Evolutionary conservation across 2,797 vertebrate genomes (phyloP).

Genomic region (Crenichthys baileyi): DNA sequence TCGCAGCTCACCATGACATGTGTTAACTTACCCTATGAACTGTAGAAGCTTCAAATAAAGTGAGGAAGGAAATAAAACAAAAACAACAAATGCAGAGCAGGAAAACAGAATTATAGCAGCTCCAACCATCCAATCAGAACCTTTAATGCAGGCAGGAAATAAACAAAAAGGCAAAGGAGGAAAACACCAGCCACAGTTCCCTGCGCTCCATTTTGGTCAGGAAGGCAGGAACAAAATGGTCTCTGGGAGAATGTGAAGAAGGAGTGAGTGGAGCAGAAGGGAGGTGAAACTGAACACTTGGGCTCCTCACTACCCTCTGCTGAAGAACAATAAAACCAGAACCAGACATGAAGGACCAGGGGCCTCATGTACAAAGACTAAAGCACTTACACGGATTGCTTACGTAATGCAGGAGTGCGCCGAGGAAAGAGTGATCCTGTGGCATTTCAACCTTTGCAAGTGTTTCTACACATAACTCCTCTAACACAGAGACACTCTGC

Average conservation of each 20-base stretch:
- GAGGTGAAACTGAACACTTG: conserved; percentile 47
- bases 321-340: neutral
- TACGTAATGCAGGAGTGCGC: too few species aligned
- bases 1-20: too few species aligned
- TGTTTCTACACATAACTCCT: too few species aligned
- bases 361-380: neutral
- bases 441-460: too few species aligned
- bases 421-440: too few species aligned
- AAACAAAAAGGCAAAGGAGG: neutral
- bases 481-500: too few species aligned
- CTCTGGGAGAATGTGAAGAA: conserved; percentile 8
- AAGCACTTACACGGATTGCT: too few species aligned
- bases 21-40: too few species aligned
- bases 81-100: neutral
- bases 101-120: conserved; percentile 2
- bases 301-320: conserved; percentile 23
- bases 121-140: conserved; percentile 16
- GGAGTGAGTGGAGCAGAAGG: conserved; percentile 15
- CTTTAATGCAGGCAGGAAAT: neutral
- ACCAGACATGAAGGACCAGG: neutral
- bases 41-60: neutral
- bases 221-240: conserved; percentile 35
- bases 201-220: conserved; percentile 26
- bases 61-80: conserved; percentile 14
- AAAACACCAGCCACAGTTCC: neutral